phyloP scores from a whole-genome alignment of 1,140 invertebrate species.

The Metaphire vulgaris region DNA sequence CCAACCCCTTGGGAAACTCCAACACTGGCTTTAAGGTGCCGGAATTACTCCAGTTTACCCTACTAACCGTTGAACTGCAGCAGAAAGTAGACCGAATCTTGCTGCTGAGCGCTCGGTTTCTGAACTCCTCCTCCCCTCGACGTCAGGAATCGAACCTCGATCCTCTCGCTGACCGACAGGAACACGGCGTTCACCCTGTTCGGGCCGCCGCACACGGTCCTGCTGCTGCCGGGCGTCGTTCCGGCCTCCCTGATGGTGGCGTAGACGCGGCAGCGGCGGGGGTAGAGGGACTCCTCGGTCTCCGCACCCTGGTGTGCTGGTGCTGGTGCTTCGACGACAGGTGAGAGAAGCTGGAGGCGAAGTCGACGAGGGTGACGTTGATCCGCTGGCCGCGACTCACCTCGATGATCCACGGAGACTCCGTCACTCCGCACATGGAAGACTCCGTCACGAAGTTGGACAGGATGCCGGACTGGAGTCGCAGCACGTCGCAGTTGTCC shows the following conservation, averaged over 20 bases:
- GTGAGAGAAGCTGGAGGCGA: constrained; percentile 6
- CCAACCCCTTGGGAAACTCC: no score
- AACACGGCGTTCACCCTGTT: not conserved
- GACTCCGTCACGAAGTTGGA: constrained; percentile 2
- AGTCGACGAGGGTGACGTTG: constrained; percentile 14
- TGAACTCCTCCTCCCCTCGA: no score
- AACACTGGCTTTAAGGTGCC: no score
- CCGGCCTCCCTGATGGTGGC: constrained; percentile 9
- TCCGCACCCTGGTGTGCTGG: no score
- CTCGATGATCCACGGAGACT: constrained; percentile 3
- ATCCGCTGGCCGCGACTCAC: constrained; percentile 7
- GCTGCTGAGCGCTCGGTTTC: no score
- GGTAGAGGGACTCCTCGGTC: not conserved
- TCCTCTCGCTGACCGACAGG: not conserved
- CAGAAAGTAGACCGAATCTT: no score
- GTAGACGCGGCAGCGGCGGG: constrained; percentile 1
- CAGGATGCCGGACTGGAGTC: constrained; percentile 15
- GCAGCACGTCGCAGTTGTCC: no score
- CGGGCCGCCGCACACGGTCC: not conserved
- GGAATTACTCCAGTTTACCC: no score
- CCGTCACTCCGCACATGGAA: constrained; percentile 7
- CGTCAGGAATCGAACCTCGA: not conserved
- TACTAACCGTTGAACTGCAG: no score
- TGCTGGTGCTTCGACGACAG: no score
- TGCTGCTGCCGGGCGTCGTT: not conserved